Evolutionary conservation across 1,140 invertebrate species (phyloP), one percentile per base, ranked within the genome.

Genomic region (Scaptomyza graminum): DNA sequence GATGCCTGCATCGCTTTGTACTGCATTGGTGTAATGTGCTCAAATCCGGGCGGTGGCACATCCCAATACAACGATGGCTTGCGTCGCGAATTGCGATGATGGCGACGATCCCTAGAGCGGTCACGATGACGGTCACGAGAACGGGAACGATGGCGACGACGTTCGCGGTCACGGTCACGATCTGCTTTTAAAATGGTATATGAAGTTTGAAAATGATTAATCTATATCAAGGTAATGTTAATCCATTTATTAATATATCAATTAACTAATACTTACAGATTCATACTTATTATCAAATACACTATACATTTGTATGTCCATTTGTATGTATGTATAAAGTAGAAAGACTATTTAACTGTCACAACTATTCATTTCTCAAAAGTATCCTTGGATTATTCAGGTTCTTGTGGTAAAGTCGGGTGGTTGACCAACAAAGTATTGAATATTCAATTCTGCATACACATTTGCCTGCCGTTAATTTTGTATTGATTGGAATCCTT

Each of bases 41-140:
- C 99, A 92, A 99, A 99, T 6, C 99, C 91, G 66, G 97, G 96
- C 47, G 99, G 98, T 12, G 99, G 98, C 25, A 99, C 96, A 95
- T 99, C 99, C 99, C 99, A 99, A 90, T 99, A 99, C n/a, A 98
- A 92, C 34, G 97, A 98, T 49, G 96, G 95, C 92, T 98, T 98
- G 82, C 97, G 94, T 76, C 97, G 67, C 8, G 76, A 84, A 43
- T 90, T 90, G 28, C 84, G 79, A 31, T 90, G 88, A 47, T 90
- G 78, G 11, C 78, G 79, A 8, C 79, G 84, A 28, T 84, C 79
- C 68, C 83, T 66, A 16, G 83, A 87, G 4, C 87, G 87, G 1
- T 82, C 76, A 51, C 82, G 79, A 73, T 85, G 79, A 7, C 89
- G 72, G 34, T 88, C 76, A 11, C 88, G 57, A 5, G 89, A 90